Base-by-base conservation (phyloP, 1,140 invertebrate genomes). In the Dysdera silvatica region DNA sequence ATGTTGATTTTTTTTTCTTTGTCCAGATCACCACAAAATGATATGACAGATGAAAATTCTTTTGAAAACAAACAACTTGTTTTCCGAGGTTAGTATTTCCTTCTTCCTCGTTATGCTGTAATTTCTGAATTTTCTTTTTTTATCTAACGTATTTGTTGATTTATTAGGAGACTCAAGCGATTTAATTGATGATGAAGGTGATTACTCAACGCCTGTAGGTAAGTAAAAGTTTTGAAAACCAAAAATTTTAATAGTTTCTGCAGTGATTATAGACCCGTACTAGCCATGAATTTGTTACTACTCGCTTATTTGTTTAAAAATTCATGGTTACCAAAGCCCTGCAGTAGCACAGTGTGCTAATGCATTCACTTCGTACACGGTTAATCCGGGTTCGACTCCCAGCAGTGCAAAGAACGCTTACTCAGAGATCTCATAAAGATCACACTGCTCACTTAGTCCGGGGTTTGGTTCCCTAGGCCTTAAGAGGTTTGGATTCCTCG, bases 91-190 rank as follows among this genome's bases (percentile, higher is more conserved):
- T 37, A 23, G 5, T 29, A 24, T 53, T 12, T 35, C 24, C 7
- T 35, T 40, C 32, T 52, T 16, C 31, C 32, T 7, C 32, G 49
- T 52, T 12, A 45, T 45, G 7, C 8, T n/a, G 43, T 20, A n/a
- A 53, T 32, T 23, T 23, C 18, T 7, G 18, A 52, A 33, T 16
- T 23, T 40, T 33, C 8, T 37, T 41, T 2, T 41, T 14, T 41
- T n/a, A 43, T 24, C 16, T 41, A 41, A 35, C 14, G 28, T 29
- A 24, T 14, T 14, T 16, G 48, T 55, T 53, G 48, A 33, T 40
- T 31, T 58, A 59, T 72, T 47, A 4, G 91, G 95, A 72, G 93
- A 98, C 80, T 96, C 95, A 77, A 91, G 91, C 3, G 93, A 97
- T 78, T 93, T 96, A 64, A 86, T 91, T 0, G 92, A 95, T 73